These are phyloP conservation scores for Pachliopta kotzebuea DNA, from an alignment of 2,888 invertebrate species.

Conservation along the genomic window DNA sequence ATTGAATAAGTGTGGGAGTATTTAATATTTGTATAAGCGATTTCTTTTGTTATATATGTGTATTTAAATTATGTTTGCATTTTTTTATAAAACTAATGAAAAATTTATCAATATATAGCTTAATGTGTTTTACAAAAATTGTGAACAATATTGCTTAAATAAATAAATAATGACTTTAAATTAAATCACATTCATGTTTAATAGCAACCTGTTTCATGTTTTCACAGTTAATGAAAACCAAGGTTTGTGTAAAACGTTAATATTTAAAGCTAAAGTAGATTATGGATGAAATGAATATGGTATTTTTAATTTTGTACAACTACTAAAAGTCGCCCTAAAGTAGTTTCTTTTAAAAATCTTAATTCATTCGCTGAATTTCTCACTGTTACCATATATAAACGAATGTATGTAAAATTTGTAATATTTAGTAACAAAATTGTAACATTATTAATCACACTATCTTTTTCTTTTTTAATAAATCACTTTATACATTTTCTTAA, in stretches of 20 bases:
- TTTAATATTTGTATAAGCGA: not conserved
- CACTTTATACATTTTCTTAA: conserved; percentile 75
- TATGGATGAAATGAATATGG: not conserved
- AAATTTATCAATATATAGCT: conserved; percentile 1
- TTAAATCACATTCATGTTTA: not conserved
- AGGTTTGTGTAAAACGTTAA: not conserved
- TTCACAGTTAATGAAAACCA: not conserved
- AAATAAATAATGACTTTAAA: not conserved
- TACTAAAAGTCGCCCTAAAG: not conserved
- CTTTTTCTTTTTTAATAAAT: conserved; percentile 60
- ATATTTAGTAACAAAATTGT: conserved; percentile 1
- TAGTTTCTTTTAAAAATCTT: not conserved
- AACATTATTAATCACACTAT: not conserved
- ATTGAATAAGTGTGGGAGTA: not conserved
- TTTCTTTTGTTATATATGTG: not conserved
- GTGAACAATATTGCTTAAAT: not conserved
- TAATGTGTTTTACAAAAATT: conserved; percentile 6
- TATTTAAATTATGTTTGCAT: not conserved
- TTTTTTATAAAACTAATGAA: not conserved
- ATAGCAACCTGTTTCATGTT: not conserved
- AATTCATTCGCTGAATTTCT: not conserved
- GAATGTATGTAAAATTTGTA: not conserved
- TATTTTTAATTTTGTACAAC: not conserved
- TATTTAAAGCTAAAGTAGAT: not conserved
- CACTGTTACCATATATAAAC: not conserved